phyloP scores from a whole-genome alignment of 1,140 invertebrate genomes.

The Drosophila parabipectinata region DNA sequence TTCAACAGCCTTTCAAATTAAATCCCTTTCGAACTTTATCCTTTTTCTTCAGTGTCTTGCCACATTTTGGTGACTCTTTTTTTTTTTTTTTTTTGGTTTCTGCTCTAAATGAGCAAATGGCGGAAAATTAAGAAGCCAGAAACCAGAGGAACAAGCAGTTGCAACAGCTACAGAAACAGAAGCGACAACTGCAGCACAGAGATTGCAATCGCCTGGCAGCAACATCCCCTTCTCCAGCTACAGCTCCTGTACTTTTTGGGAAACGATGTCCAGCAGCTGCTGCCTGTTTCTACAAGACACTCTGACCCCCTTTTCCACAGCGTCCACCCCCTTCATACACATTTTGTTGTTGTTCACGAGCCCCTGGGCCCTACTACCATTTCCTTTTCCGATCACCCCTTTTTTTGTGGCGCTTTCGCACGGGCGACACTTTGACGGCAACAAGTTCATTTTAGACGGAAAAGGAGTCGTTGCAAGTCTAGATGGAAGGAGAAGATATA shows the following conservation, averaged over 20 bases:
- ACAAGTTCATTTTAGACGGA: slow-evolving; percentile 69
- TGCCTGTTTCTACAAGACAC: slow-evolving; percentile 57
- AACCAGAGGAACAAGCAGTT: slow-evolving; percentile 6
- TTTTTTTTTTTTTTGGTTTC: slow-evolving; percentile 23
- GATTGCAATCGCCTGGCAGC: slow-evolving; percentile 71
- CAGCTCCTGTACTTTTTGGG: slow-evolving; percentile 5
- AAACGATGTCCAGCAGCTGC: slow-evolving; percentile 51
- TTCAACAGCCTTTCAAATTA: too few relatives aligned
- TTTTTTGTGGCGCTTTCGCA: slow-evolving; percentile 53
- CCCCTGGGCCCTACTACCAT: background rate
- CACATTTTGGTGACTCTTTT: slow-evolving; percentile 44
- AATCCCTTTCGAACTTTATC: background rate
- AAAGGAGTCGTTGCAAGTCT: background rate
- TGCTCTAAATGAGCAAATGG: slow-evolving; percentile 71
- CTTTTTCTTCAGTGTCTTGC: background rate
- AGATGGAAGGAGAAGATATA: slow-evolving; percentile 17
- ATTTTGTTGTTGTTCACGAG: background rate
- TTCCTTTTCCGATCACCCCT: slow-evolving; percentile 4
- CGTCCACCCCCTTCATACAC: background rate
- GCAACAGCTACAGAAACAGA: slow-evolving; percentile 29
- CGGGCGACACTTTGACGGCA: slow-evolving; percentile 69
- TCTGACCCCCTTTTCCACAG: slow-evolving; percentile 20
- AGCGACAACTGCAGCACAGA: slow-evolving; percentile 48
- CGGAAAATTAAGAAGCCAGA: slow-evolving; percentile 68
- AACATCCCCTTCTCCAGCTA: slow-evolving; percentile 34